Evolutionary conservation across 1,140 invertebrate species (phyloP), one percentile per base, ranked within the genome.

Genomic region (Teleogryllus occipitalis): DNA sequence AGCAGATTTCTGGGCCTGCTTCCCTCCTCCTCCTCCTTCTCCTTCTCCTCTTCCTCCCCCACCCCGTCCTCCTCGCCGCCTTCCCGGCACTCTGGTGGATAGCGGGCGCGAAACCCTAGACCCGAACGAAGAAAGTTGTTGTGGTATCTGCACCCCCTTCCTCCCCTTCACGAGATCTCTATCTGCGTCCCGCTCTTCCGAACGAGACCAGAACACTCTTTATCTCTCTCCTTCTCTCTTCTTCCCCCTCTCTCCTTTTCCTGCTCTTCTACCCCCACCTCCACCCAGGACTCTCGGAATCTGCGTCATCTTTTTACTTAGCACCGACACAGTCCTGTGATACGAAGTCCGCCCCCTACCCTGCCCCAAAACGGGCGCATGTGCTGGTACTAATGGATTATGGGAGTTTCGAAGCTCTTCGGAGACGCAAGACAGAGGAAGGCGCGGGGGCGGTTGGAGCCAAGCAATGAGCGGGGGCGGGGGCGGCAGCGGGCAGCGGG

Each of bases 371-470:
- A 65, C 54, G 10, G 54, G 54, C 27, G 54, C 54, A 65, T 65
- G 54, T 65, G 54, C 54, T 65, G 54, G 54, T 65, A 65, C 54
- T 65, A 65, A 65, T 65, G 54, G 54, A 65, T 65, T 65, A 65
- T 65, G 54, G 10, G 54, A 65, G 54, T 65, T 65, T 65, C 54
- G 54, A 65, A 65, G 54, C 54, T 65, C 10, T n/a, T 39, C 54
- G 18, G 54, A 65, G 54, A 65, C 27, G 54, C 10, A 65, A 65
- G 54, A 65, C 10, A 65, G 54, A 65, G 54, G 18, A 18, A 65
- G 27, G 27, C 27, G 27, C 27, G 27, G 27, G 27, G 27, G 54
- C 10, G 54, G 54, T 54, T 3, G 54, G 54, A 65, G 18, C 18
- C 18, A 65, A 65, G 54, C 10, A 18, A 65, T 14, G 54, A 65